Conservation (phyloP, 2,888 invertebrate species). For the Stegana nigrithorax region DNA sequence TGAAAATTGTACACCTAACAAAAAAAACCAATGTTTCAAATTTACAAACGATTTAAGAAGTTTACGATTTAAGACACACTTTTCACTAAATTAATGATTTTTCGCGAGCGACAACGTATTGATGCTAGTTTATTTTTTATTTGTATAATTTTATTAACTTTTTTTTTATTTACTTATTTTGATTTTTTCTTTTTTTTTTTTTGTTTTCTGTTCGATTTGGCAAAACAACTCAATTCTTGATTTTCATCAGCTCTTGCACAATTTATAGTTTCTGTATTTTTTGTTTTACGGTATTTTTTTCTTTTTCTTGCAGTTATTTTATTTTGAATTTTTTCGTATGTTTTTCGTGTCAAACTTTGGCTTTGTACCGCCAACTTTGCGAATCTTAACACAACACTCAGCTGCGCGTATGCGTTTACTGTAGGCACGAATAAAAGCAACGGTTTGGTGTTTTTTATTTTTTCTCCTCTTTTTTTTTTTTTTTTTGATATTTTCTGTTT, state of each 20-base stretch:
- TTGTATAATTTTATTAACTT: conserved; percentile 21
- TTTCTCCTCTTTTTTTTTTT: neutral
- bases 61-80: too few species aligned
- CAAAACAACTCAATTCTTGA: too few species aligned
- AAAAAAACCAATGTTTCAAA: conserved; percentile 12
- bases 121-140: too few species aligned
- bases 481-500: neutral
- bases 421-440: too few species aligned
- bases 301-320: neutral
- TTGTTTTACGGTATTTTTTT: neutral
- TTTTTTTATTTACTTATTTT: conserved; percentile 34
- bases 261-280: neutral
- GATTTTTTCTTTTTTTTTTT: conserved; percentile 24
- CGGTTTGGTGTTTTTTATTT: neutral
- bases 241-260: neutral
- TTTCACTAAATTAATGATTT: too few species aligned
- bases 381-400: neutral
- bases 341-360: neutral
- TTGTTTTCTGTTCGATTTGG: neutral
- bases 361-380: conserved; percentile 1
- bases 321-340: neutral
- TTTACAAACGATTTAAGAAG: neutral
- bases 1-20: too few species aligned
- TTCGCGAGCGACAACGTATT: too few species aligned
- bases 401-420: neutral